Evolutionary conservation across 1,140 invertebrate genomes (phyloP), one percentile per base, ranked within the genome.

Genomic region (Platyura marginata): DNA sequence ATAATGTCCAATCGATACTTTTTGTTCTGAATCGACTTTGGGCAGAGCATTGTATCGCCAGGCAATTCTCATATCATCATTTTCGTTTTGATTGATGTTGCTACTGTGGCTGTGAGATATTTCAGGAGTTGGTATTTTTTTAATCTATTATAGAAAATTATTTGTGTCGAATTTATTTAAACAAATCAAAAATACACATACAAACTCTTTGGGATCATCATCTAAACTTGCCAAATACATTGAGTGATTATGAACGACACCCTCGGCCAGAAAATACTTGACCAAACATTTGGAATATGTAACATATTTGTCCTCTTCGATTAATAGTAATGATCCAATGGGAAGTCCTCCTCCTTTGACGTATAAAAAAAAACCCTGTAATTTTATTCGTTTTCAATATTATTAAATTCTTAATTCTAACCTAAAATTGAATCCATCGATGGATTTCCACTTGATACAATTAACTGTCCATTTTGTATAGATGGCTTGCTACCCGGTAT

Each of bases 211-310:
- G 15, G 80, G 74, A 55, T 76, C 65, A 42, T 69, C 59, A 64
- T 87, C 77, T 52, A 78, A 68, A 51, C 78, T 81, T 41, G 75
- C 77, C 44, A 88, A 53, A 48, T 82, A 70, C 25, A 82, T 48
- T 37, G 69, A 63, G 62, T 91, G 84, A 20, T 72, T 68, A 45
- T 70, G 76, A 13, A 76, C 70, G 23, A 85, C 59, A 29, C 82
- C 82, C 67, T 91, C 86, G 21, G 84, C 79, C 47, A 86, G 57
- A 49, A 82, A 91, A 59, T 87, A 88, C 56, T 84, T 87, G 13
- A 76, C 59, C 46, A 89, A 60, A 21, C 82, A 63, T 62, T 79
- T 75, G 21, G 79, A 74, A 58, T 87, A 83, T 34, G 65, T 74
- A 23, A 75, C 76, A 57, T 77, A 75, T 2, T 67, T 65, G 65